A percentile compares a stretch with the other conserved stretches of the same genome.
Conservation (phyloP, 2,888 invertebrate genomes). For the Cataglyphis cursor region DNA sequence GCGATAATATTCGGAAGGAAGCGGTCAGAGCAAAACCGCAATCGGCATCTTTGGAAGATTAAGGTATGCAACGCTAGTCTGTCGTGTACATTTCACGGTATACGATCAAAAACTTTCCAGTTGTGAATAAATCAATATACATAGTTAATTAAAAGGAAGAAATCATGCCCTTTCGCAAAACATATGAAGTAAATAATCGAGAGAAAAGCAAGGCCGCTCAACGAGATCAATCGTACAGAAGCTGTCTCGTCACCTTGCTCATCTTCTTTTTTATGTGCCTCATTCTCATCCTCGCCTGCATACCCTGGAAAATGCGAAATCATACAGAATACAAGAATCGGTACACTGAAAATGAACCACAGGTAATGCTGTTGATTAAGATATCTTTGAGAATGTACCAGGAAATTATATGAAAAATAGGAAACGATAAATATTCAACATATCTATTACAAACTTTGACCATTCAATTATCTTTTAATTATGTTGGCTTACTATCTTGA, state of each 20-base stretch:
- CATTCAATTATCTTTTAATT: not conserved
- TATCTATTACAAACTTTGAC: not conserved
- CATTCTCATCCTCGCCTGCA: constrained; percentile 68
- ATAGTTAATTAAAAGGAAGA: constrained; percentile 10
- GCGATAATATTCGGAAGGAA: constrained; percentile 75
- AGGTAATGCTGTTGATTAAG: constrained; percentile 27
- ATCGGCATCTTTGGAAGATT: constrained; percentile 56
- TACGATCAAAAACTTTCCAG: not conserved
- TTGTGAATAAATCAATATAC: not conserved
- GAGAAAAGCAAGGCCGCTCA: constrained; percentile 63
- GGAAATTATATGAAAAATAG: not conserved
- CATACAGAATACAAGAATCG: not conserved
- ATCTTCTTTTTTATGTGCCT: constrained; percentile 76
- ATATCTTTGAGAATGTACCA: not conserved
- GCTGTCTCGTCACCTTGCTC: constrained; percentile 73
- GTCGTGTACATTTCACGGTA: not conserved
- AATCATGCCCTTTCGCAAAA: constrained; percentile 71
- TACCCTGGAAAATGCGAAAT: constrained; percentile 65
- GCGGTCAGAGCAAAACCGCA: constrained; percentile 75
- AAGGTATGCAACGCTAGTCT: not conserved
- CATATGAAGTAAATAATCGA: constrained; percentile 68
- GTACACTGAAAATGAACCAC: not conserved
- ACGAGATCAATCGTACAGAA: constrained; percentile 76
- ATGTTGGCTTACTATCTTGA: not conserved
- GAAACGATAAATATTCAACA: not conserved